phyloP scores from a whole-genome alignment of 2,888 invertebrate species.

The Timema cristinae region DNA sequence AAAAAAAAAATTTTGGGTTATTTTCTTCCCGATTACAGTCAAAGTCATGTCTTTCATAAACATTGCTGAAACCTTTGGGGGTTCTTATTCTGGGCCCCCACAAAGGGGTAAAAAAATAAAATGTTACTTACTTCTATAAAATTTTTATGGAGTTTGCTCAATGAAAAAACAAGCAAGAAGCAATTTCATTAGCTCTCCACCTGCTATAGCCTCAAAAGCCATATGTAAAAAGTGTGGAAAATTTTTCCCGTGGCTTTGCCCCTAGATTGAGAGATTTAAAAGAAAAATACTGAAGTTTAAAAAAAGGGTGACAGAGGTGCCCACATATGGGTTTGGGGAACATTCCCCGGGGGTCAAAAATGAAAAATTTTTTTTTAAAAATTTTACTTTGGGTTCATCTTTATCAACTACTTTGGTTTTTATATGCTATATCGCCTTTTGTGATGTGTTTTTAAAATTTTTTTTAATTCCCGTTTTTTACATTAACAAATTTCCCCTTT shows the following conservation, averaged over 20 bases:
- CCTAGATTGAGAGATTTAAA: conserved; percentile 37
- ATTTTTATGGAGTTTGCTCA: no score
- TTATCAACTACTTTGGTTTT: not conserved
- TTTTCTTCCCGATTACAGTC: no score
- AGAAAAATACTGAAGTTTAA: conserved; percentile 38
- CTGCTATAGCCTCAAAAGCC: conserved; percentile 36
- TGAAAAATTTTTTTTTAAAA: conserved; percentile 7
- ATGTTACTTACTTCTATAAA: no score
- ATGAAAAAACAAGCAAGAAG: conserved; percentile 34
- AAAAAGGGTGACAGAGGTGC: conserved; percentile 37
- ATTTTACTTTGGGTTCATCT: not conserved
- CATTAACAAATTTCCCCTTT: not conserved
- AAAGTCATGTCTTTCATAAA: no score
- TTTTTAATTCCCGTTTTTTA: not conserved
- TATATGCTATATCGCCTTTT: conserved; percentile 2
- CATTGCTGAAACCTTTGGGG: no score
- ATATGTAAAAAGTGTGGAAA: conserved; percentile 37
- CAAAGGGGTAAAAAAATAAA: no score
- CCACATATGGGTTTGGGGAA: conserved; percentile 36
- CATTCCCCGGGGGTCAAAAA: conserved; percentile 35
- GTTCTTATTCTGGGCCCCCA: no score
- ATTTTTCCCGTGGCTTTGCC: conserved; percentile 29
- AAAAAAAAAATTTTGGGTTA: no score
- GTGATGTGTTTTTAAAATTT: not conserved
- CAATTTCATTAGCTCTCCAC: conserved; percentile 37